Conservation (phyloP, 2,113 vertebrate genomes). For the Psophia crepitans region DNA sequence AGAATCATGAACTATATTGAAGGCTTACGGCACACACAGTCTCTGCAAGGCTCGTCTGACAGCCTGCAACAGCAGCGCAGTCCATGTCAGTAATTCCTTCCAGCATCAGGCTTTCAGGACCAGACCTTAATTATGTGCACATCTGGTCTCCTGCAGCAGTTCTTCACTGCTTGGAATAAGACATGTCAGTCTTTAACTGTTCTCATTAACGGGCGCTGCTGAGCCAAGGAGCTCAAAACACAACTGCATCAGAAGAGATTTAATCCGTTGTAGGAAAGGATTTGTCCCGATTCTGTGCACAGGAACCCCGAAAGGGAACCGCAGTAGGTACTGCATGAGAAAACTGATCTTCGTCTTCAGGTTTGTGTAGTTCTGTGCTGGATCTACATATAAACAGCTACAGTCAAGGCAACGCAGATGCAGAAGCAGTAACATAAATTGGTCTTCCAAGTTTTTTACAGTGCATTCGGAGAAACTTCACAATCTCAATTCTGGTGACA, state of each 20-base stretch:
- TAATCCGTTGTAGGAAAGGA: neutral
- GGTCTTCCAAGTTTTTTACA: fast-evolving
- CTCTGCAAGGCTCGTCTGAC: neutral
- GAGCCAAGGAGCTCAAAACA: neutral
- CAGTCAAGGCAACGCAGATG: neutral
- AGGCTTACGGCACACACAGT: neutral
- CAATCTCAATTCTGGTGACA: neutral
- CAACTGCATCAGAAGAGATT: neutral
- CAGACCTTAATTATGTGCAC: constrained; percentile 6
- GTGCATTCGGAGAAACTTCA: neutral
- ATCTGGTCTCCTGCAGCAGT: constrained; percentile 9
- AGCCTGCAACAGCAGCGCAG: neutral
- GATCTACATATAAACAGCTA: neutral
- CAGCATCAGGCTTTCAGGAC: neutral
- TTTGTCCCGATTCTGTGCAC: neutral
- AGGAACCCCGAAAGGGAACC: neutral
- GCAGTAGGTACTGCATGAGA: too few species aligned
- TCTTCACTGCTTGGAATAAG: neutral
- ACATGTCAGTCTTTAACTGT: neutral
- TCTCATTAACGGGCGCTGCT: neutral
- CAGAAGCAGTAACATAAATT: neutral
- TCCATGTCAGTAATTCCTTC: constrained; percentile 9
- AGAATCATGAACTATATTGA: neutral
- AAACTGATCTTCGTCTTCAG: neutral
- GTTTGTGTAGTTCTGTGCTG: neutral